phyloP scores from a whole-genome alignment of 2,888 invertebrate genomes.

The Eustalomyia histrio region DNA sequence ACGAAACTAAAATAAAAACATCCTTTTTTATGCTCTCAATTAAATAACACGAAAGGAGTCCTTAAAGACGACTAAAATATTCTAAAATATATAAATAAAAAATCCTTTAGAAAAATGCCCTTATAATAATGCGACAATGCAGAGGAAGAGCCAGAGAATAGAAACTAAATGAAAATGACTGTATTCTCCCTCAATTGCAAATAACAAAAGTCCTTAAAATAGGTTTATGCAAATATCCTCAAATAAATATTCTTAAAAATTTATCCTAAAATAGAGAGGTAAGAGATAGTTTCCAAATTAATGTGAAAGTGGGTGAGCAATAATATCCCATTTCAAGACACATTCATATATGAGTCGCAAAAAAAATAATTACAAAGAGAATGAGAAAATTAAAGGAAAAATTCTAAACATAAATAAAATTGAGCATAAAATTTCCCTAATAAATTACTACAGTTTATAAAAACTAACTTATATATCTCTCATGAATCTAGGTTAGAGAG shows the following conservation, averaged over 20 bases:
- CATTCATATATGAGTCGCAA: too few relatives aligned
- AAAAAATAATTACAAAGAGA: neutral
- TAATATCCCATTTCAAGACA: neutral
- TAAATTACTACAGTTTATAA: neutral
- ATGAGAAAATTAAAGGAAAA: neutral
- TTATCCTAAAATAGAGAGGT: neutral
- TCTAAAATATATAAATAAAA: slow-evolving; percentile 29
- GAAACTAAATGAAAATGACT: neutral
- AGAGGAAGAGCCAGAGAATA: neutral
- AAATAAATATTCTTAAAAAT: neutral
- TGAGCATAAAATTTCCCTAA: neutral
- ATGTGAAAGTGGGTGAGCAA: too few relatives aligned
- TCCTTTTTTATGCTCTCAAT: slow-evolving; percentile 25
- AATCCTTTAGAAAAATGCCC: slow-evolving; percentile 9
- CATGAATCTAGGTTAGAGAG: neutral
- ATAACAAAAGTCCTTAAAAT: too few relatives aligned
- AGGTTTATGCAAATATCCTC: neutral
- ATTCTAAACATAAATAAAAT: neutral
- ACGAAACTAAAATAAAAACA: slow-evolving; percentile 51
- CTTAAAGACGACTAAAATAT: slow-evolving; percentile 22
- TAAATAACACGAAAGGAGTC: slow-evolving; percentile 10
- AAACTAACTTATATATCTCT: neutral
- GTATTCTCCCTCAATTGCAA: too few relatives aligned
- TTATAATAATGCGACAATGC: neutral
- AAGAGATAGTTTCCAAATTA: too few relatives aligned